Base-by-base conservation (phyloP, 2,888 invertebrate species). In the Apeira syringaria region DNA sequence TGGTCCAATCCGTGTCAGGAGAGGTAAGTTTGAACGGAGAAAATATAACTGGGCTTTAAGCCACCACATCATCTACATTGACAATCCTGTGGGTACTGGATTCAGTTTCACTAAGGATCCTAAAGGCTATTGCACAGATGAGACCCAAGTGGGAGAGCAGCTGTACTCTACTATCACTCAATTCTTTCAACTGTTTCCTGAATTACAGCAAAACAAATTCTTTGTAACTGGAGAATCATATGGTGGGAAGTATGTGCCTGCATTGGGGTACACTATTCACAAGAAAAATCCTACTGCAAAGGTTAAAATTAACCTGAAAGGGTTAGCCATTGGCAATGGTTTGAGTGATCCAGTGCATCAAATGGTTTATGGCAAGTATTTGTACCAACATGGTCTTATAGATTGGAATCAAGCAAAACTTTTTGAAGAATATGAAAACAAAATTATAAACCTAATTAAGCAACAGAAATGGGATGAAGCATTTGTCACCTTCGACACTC, bases 51-150 rank as follows among this genome's bases (percentile, higher is more conserved):
- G 98, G 98, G 94, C 93, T 39, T 80, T 92, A 25, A 93, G 92
- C 5, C 96, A 96, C 73, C 94, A 94, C 58, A 80, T 98, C 26
- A 91, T 98, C 38, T 98, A 96, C 73, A 95, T 98, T 40, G 98
- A 98, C 74, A 98, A 97, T 77, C 98, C 98, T 0, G 98, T 96
- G 0, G 97, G 97, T 1, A 95, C 97, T 1, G 98, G 98, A 0
- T 98, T 94, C 71, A 98, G 98, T 80, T 98, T 97, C 65, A 97
- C 98, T 0, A 92, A 93, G 2, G 80, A 92, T 39, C 93, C 94
- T 10, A 91, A 79, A 39, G 97, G 98, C 0, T 98, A 95, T 78
- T 95, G 95, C 5, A 92, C 85, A 3, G 94, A 96, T 73, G 94
- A 98, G 77, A 92, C 91, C 0, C 93, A 94, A 68, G 95, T 98